Conservation (phyloP, 2,888 invertebrate genomes). For the Strigamia transsilvanica region DNA sequence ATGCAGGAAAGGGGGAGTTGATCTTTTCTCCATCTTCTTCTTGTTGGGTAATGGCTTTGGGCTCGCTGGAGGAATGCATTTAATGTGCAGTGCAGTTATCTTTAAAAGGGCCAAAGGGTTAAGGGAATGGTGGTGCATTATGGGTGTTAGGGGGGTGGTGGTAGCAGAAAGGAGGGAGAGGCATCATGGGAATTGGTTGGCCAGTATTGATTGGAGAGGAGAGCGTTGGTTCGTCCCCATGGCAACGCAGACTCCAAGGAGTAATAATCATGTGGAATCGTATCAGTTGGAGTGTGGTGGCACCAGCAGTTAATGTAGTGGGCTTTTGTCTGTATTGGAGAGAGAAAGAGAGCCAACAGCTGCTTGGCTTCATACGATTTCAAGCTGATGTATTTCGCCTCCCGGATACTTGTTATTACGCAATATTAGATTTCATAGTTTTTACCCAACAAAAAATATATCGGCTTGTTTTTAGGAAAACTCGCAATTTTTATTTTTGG, state of each 20-base stretch:
- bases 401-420: constrained; percentile 8
- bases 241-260: constrained; percentile 54
- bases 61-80: constrained; percentile 8
- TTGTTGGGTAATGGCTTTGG: constrained; percentile 3
- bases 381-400: background rate
- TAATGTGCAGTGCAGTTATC: constrained; percentile 40
- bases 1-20: background rate
- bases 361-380: constrained; percentile 8
- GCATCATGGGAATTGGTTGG: constrained; percentile 54
- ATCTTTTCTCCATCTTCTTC: constrained; percentile 2
- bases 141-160: constrained; percentile 46
- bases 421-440: background rate
- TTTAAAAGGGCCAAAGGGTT: constrained; percentile 51
- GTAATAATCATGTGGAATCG: constrained; percentile 54
- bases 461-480: too few relatives aligned
- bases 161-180: background rate
- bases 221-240: constrained; percentile 36
- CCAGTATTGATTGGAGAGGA: constrained; percentile 53
- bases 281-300: constrained; percentile 53
- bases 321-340: constrained; percentile 46
- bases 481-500: too few relatives aligned
- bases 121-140: constrained; percentile 32
- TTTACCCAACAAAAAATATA: too few relatives aligned
- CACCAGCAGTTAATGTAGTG: background rate
- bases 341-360: constrained; percentile 19